Percentiles rank a stretch among this genome's conserved stretches.
Conservation (phyloP, 2,888 invertebrate genomes). For the Plebejus anna region DNA sequence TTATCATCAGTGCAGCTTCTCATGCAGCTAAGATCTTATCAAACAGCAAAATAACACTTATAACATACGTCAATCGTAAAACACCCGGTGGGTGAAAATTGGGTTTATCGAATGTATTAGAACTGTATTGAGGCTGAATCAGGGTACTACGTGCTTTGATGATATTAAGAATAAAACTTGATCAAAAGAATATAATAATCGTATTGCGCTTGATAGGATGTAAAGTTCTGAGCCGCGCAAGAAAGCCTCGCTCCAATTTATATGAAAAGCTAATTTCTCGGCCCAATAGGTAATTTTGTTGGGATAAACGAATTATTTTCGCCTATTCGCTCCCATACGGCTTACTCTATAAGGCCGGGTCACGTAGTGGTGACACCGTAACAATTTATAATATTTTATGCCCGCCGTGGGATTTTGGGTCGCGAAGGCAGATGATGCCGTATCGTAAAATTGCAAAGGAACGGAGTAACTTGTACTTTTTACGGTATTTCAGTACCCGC, state of each 20-base stretch:
- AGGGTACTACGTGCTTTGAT: not conserved
- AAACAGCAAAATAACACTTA: too few species aligned
- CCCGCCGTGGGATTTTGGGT: not conserved
- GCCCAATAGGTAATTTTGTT: conserved; percentile 54
- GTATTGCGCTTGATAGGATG: conserved; percentile 22
- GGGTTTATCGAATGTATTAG: not conserved
- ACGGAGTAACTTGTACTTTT: conserved; percentile 8
- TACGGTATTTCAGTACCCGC: not conserved
- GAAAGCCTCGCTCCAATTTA: conserved; percentile 34
- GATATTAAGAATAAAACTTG: not conserved
- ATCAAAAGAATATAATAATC: not conserved
- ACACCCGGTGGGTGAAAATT: not conserved
- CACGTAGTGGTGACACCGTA: conserved; percentile 32
- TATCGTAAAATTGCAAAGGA: not conserved
- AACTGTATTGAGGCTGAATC: not conserved
- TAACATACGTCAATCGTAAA: not conserved
- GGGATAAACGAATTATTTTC: conserved; percentile 60
- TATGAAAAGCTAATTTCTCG: conserved; percentile 55
- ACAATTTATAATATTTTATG: conserved; percentile 26
- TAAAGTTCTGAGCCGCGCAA: conserved; percentile 34
- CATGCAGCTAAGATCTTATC: too few species aligned
- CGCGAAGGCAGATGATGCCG: conserved; percentile 3
- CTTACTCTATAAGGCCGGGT: conserved; percentile 35
- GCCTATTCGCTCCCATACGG: conserved; percentile 46
- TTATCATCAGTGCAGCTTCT: too few species aligned